A percentile compares a stretch with the other conserved stretches of the same genome.
Evolutionary conservation across 1,140 invertebrate species (phyloP).

Genomic region (Hormaphis cornu): DNA sequence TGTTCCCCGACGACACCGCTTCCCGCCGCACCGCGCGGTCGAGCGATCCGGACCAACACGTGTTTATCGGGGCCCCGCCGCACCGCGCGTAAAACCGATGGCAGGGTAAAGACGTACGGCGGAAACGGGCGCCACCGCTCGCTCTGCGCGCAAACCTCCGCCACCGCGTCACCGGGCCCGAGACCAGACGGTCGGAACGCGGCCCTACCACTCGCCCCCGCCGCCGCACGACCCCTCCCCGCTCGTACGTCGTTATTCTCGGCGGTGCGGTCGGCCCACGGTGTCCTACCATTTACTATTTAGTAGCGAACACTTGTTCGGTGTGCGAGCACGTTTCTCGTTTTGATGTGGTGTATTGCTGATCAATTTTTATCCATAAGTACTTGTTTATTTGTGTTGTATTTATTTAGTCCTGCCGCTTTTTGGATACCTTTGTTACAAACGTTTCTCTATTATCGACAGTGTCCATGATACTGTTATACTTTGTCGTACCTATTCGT

Average conservation of each 20-base stretch:
- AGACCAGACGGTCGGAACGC: conserved; percentile 14
- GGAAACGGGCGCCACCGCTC: conserved; percentile 30
- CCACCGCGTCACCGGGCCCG: not conserved
- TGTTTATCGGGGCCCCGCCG: conserved; percentile 31
- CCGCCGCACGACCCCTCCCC: not conserved
- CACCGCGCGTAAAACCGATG: not conserved
- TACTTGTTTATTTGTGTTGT: not conserved
- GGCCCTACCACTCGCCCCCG: not conserved
- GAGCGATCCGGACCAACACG: conserved; percentile 25
- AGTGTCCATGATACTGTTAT: too few relatives aligned
- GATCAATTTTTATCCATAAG: not conserved
- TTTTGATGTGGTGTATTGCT: not conserved
- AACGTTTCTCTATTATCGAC: too few relatives aligned
- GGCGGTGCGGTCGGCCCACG: conserved; percentile 1
- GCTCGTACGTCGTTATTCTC: conserved; percentile 4
- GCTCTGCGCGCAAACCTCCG: conserved; percentile 18
- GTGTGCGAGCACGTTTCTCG: not conserved
- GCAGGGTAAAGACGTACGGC: too few relatives aligned
- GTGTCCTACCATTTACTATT: too few relatives aligned
- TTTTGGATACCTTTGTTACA: not conserved
- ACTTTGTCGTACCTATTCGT: not conserved
- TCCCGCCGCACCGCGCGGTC: not conserved
- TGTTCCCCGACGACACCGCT: conserved; percentile 27
- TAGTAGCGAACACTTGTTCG: conserved; percentile 29
- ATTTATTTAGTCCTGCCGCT: not conserved